These are phyloP conservation scores for Sinocyclocheilus rhinocerous DNA, from an alignment of 2,113 vertebrate species.

Conservation along the genomic window DNA sequence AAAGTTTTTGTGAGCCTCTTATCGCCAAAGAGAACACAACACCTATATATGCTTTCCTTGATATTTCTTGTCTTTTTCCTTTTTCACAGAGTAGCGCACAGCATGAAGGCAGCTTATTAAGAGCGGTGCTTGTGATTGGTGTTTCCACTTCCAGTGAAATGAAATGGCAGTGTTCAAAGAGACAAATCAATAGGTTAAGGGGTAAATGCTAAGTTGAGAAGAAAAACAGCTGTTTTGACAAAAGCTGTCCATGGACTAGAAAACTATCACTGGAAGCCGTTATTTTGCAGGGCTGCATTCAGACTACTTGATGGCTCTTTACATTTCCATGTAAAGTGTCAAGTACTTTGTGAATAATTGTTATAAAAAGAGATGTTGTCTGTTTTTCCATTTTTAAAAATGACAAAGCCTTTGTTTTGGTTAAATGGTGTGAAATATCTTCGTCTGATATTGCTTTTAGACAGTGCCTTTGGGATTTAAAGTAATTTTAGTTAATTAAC, in stretches of 20 bases:
- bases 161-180: conserved; percentile 20
- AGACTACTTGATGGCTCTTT: conserved; percentile 13
- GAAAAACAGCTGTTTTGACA: neutral
- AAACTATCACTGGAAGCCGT: neutral
- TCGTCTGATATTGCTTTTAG: neutral
- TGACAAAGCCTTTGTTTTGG: conserved; percentile 11
- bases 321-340: conserved; percentile 7
- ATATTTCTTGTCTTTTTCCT: neutral
- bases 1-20: neutral
- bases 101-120: conserved; percentile 21
- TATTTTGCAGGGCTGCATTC: conserved; percentile 3
- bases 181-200: conserved; percentile 38
- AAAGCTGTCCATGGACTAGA: conserved; percentile 26
- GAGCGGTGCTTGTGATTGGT: conserved; percentile 26
- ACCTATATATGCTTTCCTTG: neutral
- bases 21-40: conserved; percentile 7
- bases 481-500: neutral
- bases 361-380: neutral
- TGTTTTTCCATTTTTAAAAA: neutral
- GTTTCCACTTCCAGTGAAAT: conserved; percentile 17
- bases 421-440: neutral
- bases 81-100: neutral
- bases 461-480: neutral
- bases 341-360: conserved; percentile 5
- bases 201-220: conserved; percentile 19